phyloP scores from a whole-genome alignment of 2,113 vertebrate species.

The Lasiurus cinereus region DNA sequence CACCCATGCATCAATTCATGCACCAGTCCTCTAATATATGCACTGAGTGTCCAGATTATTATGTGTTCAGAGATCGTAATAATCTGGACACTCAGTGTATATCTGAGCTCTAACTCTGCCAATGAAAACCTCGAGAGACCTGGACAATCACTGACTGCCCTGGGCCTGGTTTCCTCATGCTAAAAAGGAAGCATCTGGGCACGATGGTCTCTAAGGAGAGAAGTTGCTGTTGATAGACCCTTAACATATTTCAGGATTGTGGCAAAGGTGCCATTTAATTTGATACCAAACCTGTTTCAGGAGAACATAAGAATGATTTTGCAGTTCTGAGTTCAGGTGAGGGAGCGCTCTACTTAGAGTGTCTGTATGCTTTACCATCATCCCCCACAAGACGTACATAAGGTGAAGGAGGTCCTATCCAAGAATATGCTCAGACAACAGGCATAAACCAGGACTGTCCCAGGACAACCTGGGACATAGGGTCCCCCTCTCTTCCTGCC shows the following conservation, averaged over 20 bases:
- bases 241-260: not conserved
- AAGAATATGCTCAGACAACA: not conserved
- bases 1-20: too few relatives aligned
- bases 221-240: not conserved
- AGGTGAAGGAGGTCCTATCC: not conserved
- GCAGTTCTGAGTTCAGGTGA: not conserved
- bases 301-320: not conserved
- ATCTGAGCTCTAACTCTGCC: not conserved
- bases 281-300: not conserved
- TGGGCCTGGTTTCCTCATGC: not conserved
- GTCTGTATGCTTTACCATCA: not conserved
- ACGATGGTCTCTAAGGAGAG: not conserved
- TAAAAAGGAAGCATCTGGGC: not conserved
- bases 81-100: not conserved
- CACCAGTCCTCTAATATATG: too few relatives aligned
- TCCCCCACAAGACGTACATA: fast-evolving
- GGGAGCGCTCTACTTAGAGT: not conserved
- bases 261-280: not conserved
- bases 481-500: not conserved
- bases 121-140: not conserved
- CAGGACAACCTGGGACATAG: fast-evolving
- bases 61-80: too few relatives aligned
- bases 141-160: not conserved
- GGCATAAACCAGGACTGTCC: too few relatives aligned
- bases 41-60: too few relatives aligned